These are phyloP conservation scores for Caiman crocodilus DNA, from an alignment of 2,797 vertebrate genomes.

Conservation along the genomic window DNA sequence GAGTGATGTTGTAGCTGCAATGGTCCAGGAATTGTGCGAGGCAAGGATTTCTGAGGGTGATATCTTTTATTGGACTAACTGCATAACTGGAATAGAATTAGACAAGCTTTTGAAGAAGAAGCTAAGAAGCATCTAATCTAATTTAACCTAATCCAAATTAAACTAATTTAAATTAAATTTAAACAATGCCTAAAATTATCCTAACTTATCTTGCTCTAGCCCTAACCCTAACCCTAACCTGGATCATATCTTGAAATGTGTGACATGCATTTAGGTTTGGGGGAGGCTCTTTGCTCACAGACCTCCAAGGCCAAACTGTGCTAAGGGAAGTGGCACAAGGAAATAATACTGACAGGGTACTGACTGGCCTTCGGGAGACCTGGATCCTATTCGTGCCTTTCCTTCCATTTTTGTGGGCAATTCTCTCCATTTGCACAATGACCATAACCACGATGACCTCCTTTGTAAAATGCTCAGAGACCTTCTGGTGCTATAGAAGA, in stretches of 20 bases:
- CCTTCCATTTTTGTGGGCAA: too few species aligned
- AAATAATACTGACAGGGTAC: not conserved
- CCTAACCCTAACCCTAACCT: not conserved
- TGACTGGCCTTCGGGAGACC: not conserved
- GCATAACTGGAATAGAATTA: not conserved
- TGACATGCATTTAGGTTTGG: not conserved
- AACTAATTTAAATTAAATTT: too few species aligned
- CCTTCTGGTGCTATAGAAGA: not conserved
- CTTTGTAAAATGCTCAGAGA: not conserved
- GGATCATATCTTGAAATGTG: not conserved
- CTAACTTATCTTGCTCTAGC: too few species aligned
- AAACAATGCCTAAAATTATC: too few species aligned
- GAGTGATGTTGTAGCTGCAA: too few species aligned
- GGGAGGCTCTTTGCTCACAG: not conserved
- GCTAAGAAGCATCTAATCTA: too few species aligned
- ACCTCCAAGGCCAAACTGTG: rapidly evolving
- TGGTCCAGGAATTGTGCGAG: too few species aligned
- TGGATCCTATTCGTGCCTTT: rapidly evolving
- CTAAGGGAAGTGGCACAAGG: not conserved
- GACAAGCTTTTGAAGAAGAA: not conserved
- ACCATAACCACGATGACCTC: not conserved
- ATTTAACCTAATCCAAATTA: too few species aligned
- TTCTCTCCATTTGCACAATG: not conserved
- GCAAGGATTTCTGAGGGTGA: too few species aligned
- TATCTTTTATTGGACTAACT: too few species aligned